Evolutionary conservation across 2,888 invertebrate species (phyloP), one percentile per base, ranked within the genome.

Genomic region (Tethea ocularis): DNA sequence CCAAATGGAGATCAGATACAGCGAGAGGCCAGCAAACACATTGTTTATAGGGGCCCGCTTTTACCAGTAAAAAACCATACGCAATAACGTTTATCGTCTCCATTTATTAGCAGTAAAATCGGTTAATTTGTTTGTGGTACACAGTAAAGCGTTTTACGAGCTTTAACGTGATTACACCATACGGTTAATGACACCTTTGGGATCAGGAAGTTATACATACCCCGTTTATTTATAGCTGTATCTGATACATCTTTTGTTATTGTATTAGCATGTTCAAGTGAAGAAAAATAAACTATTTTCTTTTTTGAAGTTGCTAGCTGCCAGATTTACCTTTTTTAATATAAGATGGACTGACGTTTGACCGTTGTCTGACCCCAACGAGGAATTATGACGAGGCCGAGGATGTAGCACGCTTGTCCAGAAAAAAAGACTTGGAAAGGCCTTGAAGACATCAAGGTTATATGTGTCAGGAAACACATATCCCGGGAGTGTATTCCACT

Each of bases 111-210:
- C 79, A 80, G 80, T 84, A 80, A 82, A 82, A 80, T 69, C 71
- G 75, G 81, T 86, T 86, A 85, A 84, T 88, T 87, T 87, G 86
- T 87, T 87, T 85, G 86, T 71, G 86, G 87, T 80, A 67, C 69
- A 75, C 82, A 73, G 80, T 85, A 84, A 85, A 88, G 78, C 82
- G 81, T 77, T 88, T 86, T 86, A 88, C 80, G 83, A 80, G 71
- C 75, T 67, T 74, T 80, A 79, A 80, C 82, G 78, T 82, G 86
- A 87, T 88, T 87, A 84, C 85, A 78, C 74, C 74, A 75, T 70
- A 76, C 76, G 76, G 80, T 82, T 84, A 86, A 88, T 80, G 84
- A 78, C 77, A 74, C 86, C 81, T 74, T 60, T 46, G 87, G 84
- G 87, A 84, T 72, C 66, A 72, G 75, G 76, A 79, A 83, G 78